These are phyloP conservation scores for Climacteris rufus DNA, from an alignment of 2,113 vertebrate genomes.

Conservation along the genomic window DNA sequence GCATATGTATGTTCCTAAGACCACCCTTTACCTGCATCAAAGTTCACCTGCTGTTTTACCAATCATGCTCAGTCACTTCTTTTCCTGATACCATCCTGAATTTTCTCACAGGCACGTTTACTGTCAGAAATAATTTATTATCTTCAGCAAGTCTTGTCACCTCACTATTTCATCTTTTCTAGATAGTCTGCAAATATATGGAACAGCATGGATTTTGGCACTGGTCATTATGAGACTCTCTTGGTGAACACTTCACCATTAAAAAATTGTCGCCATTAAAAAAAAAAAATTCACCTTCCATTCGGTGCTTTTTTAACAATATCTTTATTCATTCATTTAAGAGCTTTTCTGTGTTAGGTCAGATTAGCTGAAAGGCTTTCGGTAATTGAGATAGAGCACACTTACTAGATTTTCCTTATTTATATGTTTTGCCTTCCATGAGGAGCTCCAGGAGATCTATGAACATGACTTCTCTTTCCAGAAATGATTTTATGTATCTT, in stretches of 20 bases:
- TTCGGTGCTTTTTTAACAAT: not conserved
- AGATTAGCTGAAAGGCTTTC: not conserved
- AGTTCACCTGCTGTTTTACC: not conserved
- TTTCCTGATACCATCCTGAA: not conserved
- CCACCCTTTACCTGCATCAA: not conserved
- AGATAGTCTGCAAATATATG: not conserved
- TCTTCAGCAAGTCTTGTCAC: not conserved
- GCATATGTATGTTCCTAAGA: not conserved
- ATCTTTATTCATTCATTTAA: not conserved
- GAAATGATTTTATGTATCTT: not conserved
- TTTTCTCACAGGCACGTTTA: not conserved
- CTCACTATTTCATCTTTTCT: not conserved
- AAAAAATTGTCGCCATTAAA: not conserved
- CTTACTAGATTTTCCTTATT: not conserved
- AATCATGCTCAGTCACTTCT: not conserved
- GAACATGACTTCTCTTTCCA: not conserved
- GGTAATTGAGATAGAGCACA: not conserved
- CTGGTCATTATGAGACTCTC: not conserved
- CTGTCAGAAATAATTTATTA: not conserved
- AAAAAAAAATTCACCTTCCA: not conserved
- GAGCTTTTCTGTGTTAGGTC: not conserved
- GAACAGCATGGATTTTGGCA: not conserved
- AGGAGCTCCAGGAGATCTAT: not conserved
- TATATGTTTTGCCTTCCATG: not conserved
- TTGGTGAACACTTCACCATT: not conserved